Percentiles rank a stretch among this genome's conserved stretches.
These are phyloP conservation scores for Syngnathus scovelli DNA, from an alignment of 2,113 vertebrate species.

Conservation along the genomic window DNA sequence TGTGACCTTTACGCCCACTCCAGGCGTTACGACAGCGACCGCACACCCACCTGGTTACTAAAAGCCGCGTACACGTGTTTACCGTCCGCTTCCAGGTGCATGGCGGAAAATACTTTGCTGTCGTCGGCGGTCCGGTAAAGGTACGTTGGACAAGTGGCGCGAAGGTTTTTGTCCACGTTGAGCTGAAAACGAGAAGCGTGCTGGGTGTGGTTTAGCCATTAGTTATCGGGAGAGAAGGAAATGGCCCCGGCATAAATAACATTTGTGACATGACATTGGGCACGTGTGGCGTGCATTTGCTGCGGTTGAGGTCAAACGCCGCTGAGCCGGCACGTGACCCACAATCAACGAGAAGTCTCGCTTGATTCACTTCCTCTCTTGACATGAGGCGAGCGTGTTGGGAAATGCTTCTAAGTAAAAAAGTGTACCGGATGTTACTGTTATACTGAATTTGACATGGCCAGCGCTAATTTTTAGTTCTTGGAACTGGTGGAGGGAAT, in stretches of 20 bases:
- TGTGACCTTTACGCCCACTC: background rate
- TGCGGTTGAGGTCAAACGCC: background rate
- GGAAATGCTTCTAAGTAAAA: too few species aligned
- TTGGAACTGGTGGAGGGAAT: too few species aligned
- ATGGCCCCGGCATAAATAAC: background rate
- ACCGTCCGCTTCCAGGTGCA: constrained; percentile 73
- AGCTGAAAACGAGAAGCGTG: constrained; percentile 70
- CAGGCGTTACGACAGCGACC: background rate
- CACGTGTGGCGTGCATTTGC: background rate
- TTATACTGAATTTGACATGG: too few species aligned
- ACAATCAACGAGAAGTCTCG: too few species aligned
- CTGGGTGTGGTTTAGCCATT: background rate
- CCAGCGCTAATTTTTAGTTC: too few species aligned
- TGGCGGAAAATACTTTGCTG: constrained; percentile 73
- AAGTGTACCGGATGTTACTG: too few species aligned
- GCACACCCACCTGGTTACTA: constrained; percentile 71
- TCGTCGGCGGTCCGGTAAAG: constrained; percentile 80
- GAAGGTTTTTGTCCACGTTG: constrained; percentile 74
- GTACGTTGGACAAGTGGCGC: constrained; percentile 74
- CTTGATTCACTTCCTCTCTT: background rate
- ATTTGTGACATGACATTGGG: background rate
- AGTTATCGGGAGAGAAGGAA: background rate
- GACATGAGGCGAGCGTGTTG: background rate
- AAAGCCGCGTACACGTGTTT: constrained; percentile 81
- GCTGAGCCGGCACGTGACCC: background rate